Conservation (phyloP, 2,797 vertebrate species). For the Fratercula arctica region DNA sequence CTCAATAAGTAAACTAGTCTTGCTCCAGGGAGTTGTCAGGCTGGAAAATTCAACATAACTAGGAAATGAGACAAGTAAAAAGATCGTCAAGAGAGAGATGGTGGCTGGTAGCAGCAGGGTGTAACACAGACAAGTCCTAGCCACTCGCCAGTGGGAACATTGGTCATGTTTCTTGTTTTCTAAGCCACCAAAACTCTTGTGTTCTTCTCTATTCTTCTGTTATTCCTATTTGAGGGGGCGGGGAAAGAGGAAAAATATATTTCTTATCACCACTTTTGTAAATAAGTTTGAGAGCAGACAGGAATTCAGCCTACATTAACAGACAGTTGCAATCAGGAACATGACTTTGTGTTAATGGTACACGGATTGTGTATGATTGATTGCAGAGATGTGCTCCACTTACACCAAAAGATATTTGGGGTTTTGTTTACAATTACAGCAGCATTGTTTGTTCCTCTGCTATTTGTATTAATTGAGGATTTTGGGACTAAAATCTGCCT, state of each 20-base stretch:
- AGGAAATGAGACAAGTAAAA: background rate
- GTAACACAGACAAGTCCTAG: background rate
- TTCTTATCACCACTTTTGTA: fast-evolving
- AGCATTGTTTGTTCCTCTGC: background rate
- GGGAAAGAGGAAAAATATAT: background rate
- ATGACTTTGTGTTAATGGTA: background rate
- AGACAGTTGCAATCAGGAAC: background rate
- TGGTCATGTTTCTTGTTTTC: background rate
- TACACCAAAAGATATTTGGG: background rate
- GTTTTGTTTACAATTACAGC: background rate
- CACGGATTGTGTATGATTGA: background rate
- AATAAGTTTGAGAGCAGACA: background rate
- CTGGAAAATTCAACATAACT: background rate
- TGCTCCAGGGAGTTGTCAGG: background rate
- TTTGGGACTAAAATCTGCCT: background rate
- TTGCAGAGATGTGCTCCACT: background rate
- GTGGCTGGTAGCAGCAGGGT: background rate
- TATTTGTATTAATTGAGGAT: background rate
- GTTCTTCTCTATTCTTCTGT: background rate
- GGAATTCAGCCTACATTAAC: background rate
- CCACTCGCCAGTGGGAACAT: fast-evolving
- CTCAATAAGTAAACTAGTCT: background rate
- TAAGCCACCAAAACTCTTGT: background rate
- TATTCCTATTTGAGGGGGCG: background rate
- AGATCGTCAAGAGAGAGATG: background rate